Base-by-base conservation (phyloP, 2,888 invertebrate genomes). In the Electrophaes corylata region DNA sequence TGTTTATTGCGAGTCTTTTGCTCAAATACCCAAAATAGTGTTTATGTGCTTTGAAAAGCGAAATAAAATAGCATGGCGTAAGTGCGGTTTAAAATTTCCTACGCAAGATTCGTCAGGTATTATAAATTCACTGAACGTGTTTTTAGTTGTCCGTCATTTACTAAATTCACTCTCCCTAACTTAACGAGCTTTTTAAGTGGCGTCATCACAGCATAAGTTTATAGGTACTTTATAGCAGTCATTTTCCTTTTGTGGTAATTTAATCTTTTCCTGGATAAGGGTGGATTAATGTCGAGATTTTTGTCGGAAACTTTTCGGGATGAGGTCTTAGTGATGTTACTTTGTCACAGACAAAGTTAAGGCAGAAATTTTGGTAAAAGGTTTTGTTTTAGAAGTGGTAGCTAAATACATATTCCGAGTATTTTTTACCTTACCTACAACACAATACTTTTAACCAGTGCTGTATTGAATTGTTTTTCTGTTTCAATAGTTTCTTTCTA, bases 211-310 rank as follows among this genome's bases (percentile, higher is more conserved):
- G 68, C 68, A 72, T 75, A 73, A 73, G 39, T 53, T 61, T 48
- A 53, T 48, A 37, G 57, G 35, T 69, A 65, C 71, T 82, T 86
- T 83, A 85, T 76, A 69, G 75, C 77, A 65, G 75, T 72, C 74
- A 81, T 84, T 78, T 76, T 77, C 78, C 71, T 77, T 84, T 81
- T 82, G 81, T 78, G 82, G 82, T 84, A 84, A 89, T 86, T 84
- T 86, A 83, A 88, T 85, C 78, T 81, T 68, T 81, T 78, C 73
- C 77, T 65, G 71, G 75, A 78, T 67, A 75, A 67, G 65, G 57
- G 62, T 51, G 68, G 67, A 77, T 77, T 78, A 74, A 72, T 73
- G 69, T 57, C 50, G 57, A 60, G 57, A 62, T 72, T 73, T 43
- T 78, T 67, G 64, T 58, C 55, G 60, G 66, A 60, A 51, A 65